Base-by-base conservation (phyloP, 2,888 invertebrate genomes). In the Apotomis turbidana region DNA sequence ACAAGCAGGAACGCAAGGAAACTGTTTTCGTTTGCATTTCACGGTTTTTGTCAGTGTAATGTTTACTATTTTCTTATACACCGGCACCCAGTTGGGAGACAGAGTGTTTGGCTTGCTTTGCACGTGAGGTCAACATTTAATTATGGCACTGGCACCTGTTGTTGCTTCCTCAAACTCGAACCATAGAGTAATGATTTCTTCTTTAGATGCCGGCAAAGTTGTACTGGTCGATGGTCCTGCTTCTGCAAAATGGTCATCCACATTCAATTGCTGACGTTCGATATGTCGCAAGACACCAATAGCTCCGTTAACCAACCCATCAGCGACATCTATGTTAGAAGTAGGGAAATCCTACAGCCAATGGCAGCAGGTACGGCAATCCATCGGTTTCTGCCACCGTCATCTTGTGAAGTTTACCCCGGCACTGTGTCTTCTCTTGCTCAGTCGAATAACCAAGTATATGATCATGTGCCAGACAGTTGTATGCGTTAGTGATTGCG, bases 391-490 rank as follows among this genome's bases (percentile, higher is more conserved):
- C 76, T 74, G 74, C 71, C 36, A 77, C 75, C 62, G 75, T 51
- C 76, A 76, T 77, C 74, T 76, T 78, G 75, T 76, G 78, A 68
- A 77, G 75, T 75, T 78, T 72, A 10, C 63, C 60, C 64, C 70
- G 74, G 27, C 68, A n/a, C 49, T 70, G 76, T 13, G 54, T 44
- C 74, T 55, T 74, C 67, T 76, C 74, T 36, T 36, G 15, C 15
- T 76, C 51, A 70, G 71, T 75, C 12, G 71, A 75, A 75, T 75
- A 76, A 9, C 71, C 71, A 44, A 75, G 73, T 70, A 74, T 74
- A 61, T 79, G 74, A 76, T 81, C 79, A 70, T 15, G 70, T 9
- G 79, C 76, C 27, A 77, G 49, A 74, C 75, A 76, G 75, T 77
- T 76, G 73, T 77, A 44, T 76, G 74, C 76, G 51, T 77, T 75